Conservation (phyloP, 2,888 invertebrate genomes). For the Gortyna flavago region DNA sequence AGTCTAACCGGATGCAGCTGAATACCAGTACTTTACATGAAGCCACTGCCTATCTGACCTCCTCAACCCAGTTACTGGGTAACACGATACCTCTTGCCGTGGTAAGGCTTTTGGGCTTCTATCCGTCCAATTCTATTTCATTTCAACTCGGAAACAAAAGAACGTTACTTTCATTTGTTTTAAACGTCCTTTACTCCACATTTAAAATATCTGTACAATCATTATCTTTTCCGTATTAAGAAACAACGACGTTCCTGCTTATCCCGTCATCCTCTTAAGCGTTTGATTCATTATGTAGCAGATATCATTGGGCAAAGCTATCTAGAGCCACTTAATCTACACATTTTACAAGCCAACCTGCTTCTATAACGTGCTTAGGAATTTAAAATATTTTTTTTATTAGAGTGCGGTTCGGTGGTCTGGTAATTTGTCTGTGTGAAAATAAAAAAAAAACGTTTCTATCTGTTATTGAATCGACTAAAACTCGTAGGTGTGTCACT, state of each 20-base stretch:
- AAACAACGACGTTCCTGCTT: conserved; percentile 17
- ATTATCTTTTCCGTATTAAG: conserved; percentile 27
- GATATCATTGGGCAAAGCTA: conserved; percentile 42
- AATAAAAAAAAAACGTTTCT: neutral
- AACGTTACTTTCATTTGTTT: conserved; percentile 18
- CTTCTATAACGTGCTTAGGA: conserved; percentile 48
- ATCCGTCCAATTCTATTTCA: neutral
- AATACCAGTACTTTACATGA: neutral
- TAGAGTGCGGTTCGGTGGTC: conserved; percentile 17
- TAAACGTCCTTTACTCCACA: neutral
- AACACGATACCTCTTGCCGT: neutral
- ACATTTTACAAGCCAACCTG: conserved; percentile 42
- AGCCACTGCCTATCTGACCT: neutral
- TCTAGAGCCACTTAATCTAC: conserved; percentile 44
- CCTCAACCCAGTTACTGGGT: neutral
- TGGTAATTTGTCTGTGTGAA: neutral
- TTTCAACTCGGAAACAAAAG: neutral
- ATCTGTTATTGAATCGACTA: no score
- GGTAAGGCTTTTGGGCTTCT: neutral
- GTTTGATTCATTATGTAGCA: conserved; percentile 54
- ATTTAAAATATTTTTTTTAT: conserved; percentile 32
- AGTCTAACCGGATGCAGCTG: neutral
- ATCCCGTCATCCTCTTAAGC: conserved; percentile 40
- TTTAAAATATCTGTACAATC: conserved; percentile 12
- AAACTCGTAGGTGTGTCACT: no score